These are phyloP conservation scores for Drosophila neocordata DNA, from an alignment of 1,140 invertebrate species.

Conservation along the genomic window DNA sequence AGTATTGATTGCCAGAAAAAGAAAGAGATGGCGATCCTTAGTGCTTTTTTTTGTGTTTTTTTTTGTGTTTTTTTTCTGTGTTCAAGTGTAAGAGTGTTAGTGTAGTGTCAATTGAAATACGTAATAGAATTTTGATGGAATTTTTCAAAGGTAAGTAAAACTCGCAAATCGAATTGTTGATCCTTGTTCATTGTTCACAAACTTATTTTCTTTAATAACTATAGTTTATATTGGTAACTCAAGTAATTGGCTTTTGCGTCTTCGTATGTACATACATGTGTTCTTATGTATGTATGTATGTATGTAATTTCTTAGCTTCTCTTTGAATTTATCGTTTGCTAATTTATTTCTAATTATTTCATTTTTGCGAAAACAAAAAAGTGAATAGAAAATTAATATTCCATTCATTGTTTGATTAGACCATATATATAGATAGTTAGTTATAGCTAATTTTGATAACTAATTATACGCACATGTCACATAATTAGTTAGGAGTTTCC, in stretches of 20 bases:
- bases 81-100: too few species aligned
- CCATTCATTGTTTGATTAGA: conserved; percentile 36
- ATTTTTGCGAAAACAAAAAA: background rate
- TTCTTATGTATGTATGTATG: too few species aligned
- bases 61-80: too few species aligned
- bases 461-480: conserved; percentile 55
- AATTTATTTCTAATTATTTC: conserved; percentile 6
- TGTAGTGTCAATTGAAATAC: too few species aligned
- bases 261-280: background rate
- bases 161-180: too few species aligned
- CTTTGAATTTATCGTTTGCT: conserved; percentile 2
- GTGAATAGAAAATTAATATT: conserved; percentile 9
- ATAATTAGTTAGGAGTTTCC: conserved; percentile 47
- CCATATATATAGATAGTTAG: conserved; percentile 32
- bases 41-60: too few species aligned
- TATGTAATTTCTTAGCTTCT: background rate
- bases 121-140: too few species aligned
- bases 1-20: background rate
- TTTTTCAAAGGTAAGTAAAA: too few species aligned
- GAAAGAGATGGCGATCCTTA: background rate
- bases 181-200: too few species aligned
- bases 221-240: too few species aligned
- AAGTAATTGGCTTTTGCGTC: too few species aligned
- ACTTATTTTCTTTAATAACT: too few species aligned
- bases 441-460: conserved; percentile 33